Conservation (phyloP, 2,888 invertebrate species). For the Cheilosia vulpina region DNA sequence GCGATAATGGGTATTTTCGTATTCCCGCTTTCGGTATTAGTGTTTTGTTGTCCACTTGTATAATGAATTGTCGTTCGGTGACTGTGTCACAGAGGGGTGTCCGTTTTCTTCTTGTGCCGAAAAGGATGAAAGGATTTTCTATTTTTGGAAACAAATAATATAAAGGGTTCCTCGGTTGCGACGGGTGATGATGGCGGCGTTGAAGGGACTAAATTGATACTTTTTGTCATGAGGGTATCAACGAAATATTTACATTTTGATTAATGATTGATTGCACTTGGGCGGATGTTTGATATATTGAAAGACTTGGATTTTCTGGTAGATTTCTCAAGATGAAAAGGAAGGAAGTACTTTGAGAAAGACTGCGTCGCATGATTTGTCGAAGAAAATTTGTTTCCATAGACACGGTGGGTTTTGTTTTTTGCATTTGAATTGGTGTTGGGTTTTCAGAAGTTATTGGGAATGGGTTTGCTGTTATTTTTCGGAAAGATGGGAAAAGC, state of each 20-base stretch:
- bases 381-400: slow-evolving; percentile 30
- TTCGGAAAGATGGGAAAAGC: too few species aligned
- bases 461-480: too few species aligned
- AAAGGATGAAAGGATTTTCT: slow-evolving; percentile 67
- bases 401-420: slow-evolving; percentile 9
- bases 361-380: slow-evolving; percentile 11
- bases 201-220: slow-evolving; percentile 64
- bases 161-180: slow-evolving; percentile 36
- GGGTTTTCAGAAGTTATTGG: background rate
- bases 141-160: slow-evolving; percentile 62
- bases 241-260: slow-evolving; percentile 69
- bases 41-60: slow-evolving; percentile 44
- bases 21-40: slow-evolving; percentile 48
- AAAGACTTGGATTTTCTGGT: slow-evolving; percentile 1
- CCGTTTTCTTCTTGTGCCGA: background rate
- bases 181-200: slow-evolving; percentile 28
- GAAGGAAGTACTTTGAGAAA: slow-evolving; percentile 25
- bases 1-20: slow-evolving; percentile 66
- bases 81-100: slow-evolving; percentile 40
- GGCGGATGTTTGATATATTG: background rate
- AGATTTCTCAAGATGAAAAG: slow-evolving; percentile 28
- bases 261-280: slow-evolving; percentile 70
- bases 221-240: slow-evolving; percentile 69
- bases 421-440: slow-evolving; percentile 3
- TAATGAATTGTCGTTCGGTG: slow-evolving; percentile 45